Evolutionary conservation across 2,888 invertebrate genomes (phyloP), one percentile per base, ranked within the genome.

Genomic region (Cheilosia impressa): DNA sequence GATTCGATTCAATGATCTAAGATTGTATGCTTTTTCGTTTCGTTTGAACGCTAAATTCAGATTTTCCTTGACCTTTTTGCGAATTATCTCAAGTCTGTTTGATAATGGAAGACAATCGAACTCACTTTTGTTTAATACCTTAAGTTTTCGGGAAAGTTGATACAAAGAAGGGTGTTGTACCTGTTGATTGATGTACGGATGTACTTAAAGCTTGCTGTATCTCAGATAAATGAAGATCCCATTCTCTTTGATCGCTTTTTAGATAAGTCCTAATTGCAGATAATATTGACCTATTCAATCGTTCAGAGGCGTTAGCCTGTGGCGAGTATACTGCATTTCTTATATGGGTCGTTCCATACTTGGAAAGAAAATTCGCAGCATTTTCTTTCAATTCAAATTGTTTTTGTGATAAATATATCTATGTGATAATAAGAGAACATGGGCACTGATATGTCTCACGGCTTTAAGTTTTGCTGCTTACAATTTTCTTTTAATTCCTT

Each of bases 231-330:
- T 53, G 53, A 6, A 15, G 2, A 15, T 72, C 72, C 62, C 72
- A 72, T 4, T 34, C 52, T 24, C 17, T 47, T 2, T 72, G 72
- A 19, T 72, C 43, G 4, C 50, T 19, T 15, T 22, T 45, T 10
- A 72, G 17, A 13, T 31, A 72, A 2, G 60, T 19, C 9, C 72
- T n/a, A 4, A 91, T 88, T 71, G 88, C 88, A 0, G 89, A 89
- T 9, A 88, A 88, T 2, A 90, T 63, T 0, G 89, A 88, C 22
- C 88, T 65, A 71, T 91, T 90, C 0, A 88, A 85, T 1, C 89
- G 71, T 75, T 91, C 90, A 0, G 89, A 89, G 5, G 89, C 89
- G 77, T 91, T 90, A 1, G 78, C 80, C 80, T 91, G 90, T 0
- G 90, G 89, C 38, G 89, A 89, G 71, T 91, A 90, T n/a, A 69